Base-by-base conservation (phyloP, 2,113 vertebrate species). In the Motacilla alba region DNA sequence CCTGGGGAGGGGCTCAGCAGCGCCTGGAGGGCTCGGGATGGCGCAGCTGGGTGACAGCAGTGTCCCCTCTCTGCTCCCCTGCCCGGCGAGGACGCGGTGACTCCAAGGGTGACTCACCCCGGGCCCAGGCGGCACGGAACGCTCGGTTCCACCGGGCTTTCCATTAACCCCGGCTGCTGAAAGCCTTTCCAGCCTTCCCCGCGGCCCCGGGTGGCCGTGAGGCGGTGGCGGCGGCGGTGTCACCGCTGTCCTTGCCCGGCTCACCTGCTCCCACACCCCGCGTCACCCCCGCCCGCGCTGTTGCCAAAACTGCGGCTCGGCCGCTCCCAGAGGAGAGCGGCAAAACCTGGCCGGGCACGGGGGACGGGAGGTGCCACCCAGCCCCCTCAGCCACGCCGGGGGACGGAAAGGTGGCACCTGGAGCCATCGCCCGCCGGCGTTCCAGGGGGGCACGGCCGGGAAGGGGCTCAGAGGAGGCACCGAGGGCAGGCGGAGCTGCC, bases 191-290 rank as follows among this genome's bases (percentile, higher is more conserved):
- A 3, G 22, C n/a, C n/a, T n/a, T n/a, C 43, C n/a, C 53, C 4
- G 11, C 53, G 8, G 43, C 49, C 33, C 20, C 5, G 3, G 77
- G 44, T 21, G 58, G 63, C 78, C 68, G 12, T 58, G 92, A 6
- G 7, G 5, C 4, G 3, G 70, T n/a, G 84, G 85, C 58, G 14
- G 41, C 56, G 27, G 86, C 86, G 37, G 5, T 37, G 86, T 43
- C 85, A 17, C 56, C 2, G 66, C 67, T 56, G 55, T 58, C 31
- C 53, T 30, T 13, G 53, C 68, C 77, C 44, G 0, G 13, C 77
- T 92, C 94, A 96, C 77, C 93, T 95, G 93, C 90, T 55, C 95
- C 28, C 86, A 66, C 89, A 78, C 64, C 60, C 60, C 5, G 8
- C 30, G 8, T 82, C 96, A 66, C 50, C 56, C 86, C 68, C 21